Evolutionary conservation across 2,888 invertebrate genomes (phyloP).

Genomic region (Lepidonotus clava): DNA sequence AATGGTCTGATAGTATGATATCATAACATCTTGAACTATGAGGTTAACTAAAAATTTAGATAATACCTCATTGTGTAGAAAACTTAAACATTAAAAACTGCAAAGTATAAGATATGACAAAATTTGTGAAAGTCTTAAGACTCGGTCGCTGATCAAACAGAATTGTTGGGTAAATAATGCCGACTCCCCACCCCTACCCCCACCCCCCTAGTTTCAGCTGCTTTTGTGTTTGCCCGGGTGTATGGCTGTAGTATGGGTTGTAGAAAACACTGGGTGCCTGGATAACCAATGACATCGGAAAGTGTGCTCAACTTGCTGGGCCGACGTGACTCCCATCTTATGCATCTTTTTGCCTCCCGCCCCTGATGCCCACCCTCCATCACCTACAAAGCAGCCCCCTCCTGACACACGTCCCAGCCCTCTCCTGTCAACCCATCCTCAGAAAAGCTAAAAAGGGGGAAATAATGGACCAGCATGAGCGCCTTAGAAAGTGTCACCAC

Average conservation of each 20-base stretch:
- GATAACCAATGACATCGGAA: slow-evolving; percentile 12
- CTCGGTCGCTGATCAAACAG: too few relatives aligned
- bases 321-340: slow-evolving; percentile 17
- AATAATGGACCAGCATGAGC: slow-evolving; percentile 19
- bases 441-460: neutral
- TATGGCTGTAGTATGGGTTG: neutral
- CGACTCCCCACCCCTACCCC: too few relatives aligned
- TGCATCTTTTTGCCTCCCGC: neutral
- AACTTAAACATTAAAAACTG: too few relatives aligned
- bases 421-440: neutral
- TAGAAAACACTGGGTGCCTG: slow-evolving; percentile 12
- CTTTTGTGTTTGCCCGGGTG: too few relatives aligned
- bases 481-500: neutral
- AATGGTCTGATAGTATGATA: too few relatives aligned
- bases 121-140: too few relatives aligned
- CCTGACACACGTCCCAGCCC: neutral
- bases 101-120: too few relatives aligned
- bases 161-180: too few relatives aligned
- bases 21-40: too few relatives aligned
- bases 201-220: too few relatives aligned
- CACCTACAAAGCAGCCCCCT: neutral
- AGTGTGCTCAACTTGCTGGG: neutral
- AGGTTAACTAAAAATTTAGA: too few relatives aligned
- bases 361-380: neutral
- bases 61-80: too few relatives aligned